Evolutionary conservation across 2,888 invertebrate species (phyloP), one percentile per base, ranked within the genome.

Genomic region (Rhimphoctona megacephalus): DNA sequence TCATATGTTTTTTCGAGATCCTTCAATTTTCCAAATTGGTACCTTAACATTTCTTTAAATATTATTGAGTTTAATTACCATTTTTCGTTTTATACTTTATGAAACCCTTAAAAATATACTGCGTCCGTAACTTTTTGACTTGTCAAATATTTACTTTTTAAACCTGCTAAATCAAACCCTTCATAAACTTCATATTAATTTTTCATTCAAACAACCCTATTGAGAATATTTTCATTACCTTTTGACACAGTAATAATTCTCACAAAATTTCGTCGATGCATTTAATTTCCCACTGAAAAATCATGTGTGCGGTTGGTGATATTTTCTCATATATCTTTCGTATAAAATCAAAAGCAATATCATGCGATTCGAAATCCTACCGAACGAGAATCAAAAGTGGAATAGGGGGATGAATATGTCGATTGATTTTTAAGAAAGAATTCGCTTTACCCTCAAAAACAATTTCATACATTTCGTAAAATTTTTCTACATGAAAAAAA

Each of bases 191-290:
- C 43, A 43, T 14, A 43, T 43, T 9, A 11, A 14, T 14, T 43
- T 43, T 14, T 11, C 14, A 2, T 14, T 43, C 43, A 43, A 49
- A 67, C 67, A 46, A 49, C 30, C 49, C 30, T 9, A 49, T 30
- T 69, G 49, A 22, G 19, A 33, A 70, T 70, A 70, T 70, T 70
- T 70, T 70, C 9, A 70, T 70, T 70, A 70, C 19, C 70, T 70
- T 49, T 70, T 33, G 30, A 25, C 30, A 14, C 49, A 30, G 30
- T 70, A 33, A 70, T 70, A 49, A 70, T 49, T 8, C 33, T 36
- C 61, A 25, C 66, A 61, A 67, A 73, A 49, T 46, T 43, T 66
- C 33, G 14, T 73, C 25, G n/a, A 17, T 64, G 5, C 54, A 49
- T 66, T 64, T 17, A 30, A 46, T 19, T 49, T 30, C 30, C 30